Conservation (phyloP, 2,113 vertebrate species). For the Serinus canaria region DNA sequence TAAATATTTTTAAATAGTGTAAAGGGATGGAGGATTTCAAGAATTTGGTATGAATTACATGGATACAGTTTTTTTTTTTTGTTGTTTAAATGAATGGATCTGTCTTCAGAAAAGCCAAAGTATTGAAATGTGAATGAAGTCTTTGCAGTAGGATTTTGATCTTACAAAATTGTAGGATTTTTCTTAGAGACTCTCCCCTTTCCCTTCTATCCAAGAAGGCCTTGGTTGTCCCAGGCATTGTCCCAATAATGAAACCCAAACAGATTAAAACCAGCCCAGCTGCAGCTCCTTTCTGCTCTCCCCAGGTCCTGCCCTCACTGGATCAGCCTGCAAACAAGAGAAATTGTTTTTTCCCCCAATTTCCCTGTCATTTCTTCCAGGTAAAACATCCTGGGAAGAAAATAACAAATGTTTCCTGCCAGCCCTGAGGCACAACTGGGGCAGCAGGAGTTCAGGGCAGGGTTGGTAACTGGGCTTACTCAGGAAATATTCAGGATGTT, state of each 20-base stretch:
- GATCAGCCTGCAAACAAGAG: neutral
- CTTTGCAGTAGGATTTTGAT: neutral
- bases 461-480: neutral
- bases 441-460: neutral
- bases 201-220: neutral
- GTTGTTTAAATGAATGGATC: neutral
- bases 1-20: neutral
- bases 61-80: no score
- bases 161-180: neutral
- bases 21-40: neutral
- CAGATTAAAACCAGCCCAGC: neutral
- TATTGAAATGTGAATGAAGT: neutral
- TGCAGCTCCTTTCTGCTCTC: neutral
- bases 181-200: neutral
- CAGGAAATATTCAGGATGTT: neutral
- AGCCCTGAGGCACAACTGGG: neutral
- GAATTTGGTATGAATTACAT: rapidly evolving
- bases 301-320: neutral
- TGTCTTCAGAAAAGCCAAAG: neutral
- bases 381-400: neutral
- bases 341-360: neutral
- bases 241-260: neutral
- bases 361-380: neutral
- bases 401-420: neutral
- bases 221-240: neutral